Evolutionary conservation across 2,113 vertebrate genomes (phyloP).

Genomic region (Bubo blakistoni): DNA sequence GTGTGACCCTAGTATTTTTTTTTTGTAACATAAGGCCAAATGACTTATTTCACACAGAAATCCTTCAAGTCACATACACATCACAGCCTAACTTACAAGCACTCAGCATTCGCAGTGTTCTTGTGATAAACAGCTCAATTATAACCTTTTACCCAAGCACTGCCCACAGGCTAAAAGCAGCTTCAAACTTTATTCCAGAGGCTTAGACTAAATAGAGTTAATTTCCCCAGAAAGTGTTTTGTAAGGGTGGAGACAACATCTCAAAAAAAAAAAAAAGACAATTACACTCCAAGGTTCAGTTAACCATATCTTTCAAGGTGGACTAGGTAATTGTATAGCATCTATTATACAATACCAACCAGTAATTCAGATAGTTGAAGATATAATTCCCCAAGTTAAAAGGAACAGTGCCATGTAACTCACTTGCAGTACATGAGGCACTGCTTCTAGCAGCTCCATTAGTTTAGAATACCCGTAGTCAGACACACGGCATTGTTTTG

Average conservation of each 20-base stretch:
- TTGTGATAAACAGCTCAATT: not conserved
- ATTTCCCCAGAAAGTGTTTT: not conserved
- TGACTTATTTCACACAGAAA: not conserved
- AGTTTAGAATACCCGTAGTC: slow-evolving; percentile 95
- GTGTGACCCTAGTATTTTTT: not conserved
- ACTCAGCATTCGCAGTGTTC: not conserved
- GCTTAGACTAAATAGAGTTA: not conserved
- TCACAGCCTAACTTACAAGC: not conserved
- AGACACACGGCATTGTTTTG: slow-evolving; percentile 95
- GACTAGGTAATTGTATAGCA: not conserved
- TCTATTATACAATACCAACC: not conserved
- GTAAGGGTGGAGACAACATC: not conserved
- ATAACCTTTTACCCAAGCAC: not conserved
- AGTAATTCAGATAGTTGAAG: not conserved
- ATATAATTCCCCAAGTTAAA: not conserved
- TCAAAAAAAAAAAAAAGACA: not conserved
- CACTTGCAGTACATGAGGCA: slow-evolving; percentile 95
- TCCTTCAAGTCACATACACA: not conserved
- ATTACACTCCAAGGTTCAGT: not conserved
- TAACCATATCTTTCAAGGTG: not conserved
- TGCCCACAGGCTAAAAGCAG: not conserved
- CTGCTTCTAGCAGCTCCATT: slow-evolving; percentile 92
- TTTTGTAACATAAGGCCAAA: not conserved
- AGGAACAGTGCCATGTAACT: not conserved
- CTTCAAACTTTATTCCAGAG: not conserved